A percentile compares a stretch with the other conserved stretches of the same genome.
phyloP scores from a whole-genome alignment of 2,888 invertebrate genomes.

The Colletes collaris region DNA sequence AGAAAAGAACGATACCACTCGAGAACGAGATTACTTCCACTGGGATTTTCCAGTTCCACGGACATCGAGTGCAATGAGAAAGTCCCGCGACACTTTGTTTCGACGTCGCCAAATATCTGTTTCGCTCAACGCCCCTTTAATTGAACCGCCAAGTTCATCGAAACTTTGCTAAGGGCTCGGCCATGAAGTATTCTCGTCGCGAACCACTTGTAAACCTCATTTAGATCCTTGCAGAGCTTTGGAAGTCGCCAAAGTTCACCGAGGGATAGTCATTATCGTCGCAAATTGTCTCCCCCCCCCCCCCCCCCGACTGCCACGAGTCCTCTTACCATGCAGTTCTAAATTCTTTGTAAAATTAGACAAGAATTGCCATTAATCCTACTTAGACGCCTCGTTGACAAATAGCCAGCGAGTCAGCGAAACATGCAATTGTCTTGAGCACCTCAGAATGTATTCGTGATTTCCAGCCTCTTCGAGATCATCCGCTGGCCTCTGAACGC shows the following conservation, averaged over 20 bases:
- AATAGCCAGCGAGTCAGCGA: neutral
- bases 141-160: conserved; percentile 41
- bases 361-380: conserved; percentile 30
- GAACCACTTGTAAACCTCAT: conserved; percentile 57
- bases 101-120: conserved; percentile 10
- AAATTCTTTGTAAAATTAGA: conserved; percentile 43
- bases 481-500: conserved; percentile 20
- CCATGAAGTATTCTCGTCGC: conserved; percentile 45
- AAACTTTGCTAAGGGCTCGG: neutral
- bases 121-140: conserved; percentile 26
- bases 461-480: conserved; percentile 10
- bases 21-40: neutral
- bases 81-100: conserved; percentile 22
- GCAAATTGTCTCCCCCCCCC: conserved; percentile 32
- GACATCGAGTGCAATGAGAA: neutral
- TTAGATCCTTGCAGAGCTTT: conserved; percentile 43
- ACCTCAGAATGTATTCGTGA: conserved; percentile 5
- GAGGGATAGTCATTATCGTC: conserved; percentile 49
- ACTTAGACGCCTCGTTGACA: neutral
- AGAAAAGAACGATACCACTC: neutral
- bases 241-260: conserved; percentile 53
- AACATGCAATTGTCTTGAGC: neutral
- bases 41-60: neutral
- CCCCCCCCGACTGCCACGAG: conserved; percentile 18
- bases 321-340: conserved; percentile 3